These are phyloP conservation scores for Phoronis australis DNA, from an alignment of 2,888 invertebrate species.

Conservation along the genomic window DNA sequence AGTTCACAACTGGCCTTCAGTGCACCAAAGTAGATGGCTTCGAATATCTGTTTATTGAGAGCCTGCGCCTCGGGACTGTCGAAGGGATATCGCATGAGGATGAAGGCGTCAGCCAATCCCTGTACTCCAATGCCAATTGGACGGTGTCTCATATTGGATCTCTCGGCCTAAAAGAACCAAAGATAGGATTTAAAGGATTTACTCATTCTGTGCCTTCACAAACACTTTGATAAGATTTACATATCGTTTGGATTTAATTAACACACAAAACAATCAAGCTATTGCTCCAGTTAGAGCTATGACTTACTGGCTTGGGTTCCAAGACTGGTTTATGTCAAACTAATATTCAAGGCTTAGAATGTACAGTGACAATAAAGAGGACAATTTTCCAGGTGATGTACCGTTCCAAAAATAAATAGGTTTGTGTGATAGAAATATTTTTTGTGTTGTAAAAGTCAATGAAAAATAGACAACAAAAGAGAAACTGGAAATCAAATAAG, in stretches of 20 bases:
- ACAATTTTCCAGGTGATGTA: no score
- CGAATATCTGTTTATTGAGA: conserved; percentile 93
- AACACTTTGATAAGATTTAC: background rate
- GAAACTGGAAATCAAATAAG: no score
- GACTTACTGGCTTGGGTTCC: no score
- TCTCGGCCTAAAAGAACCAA: conserved; percentile 51
- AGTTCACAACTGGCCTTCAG: conserved; percentile 93
- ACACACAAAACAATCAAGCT: conserved; percentile 2
- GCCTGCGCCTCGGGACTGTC: conserved; percentile 79
- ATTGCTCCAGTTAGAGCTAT: no score
- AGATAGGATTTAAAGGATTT: conserved; percentile 1
- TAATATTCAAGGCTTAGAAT: no score
- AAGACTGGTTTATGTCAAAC: no score
- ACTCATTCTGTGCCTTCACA: background rate
- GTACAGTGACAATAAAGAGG: no score
- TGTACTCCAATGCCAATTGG: conserved; percentile 86
- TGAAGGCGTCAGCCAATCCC: conserved; percentile 94
- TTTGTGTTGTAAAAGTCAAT: no score
- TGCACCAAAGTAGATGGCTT: conserved; percentile 96
- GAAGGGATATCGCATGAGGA: conserved; percentile 85
- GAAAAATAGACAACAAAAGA: no score
- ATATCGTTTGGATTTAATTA: background rate
- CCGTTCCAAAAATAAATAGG: no score
- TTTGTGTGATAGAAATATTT: no score
- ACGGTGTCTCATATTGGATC: conserved; percentile 74